Conservation (phyloP, 2,888 invertebrate genomes). For the Tanytarsus gracilentus region DNA sequence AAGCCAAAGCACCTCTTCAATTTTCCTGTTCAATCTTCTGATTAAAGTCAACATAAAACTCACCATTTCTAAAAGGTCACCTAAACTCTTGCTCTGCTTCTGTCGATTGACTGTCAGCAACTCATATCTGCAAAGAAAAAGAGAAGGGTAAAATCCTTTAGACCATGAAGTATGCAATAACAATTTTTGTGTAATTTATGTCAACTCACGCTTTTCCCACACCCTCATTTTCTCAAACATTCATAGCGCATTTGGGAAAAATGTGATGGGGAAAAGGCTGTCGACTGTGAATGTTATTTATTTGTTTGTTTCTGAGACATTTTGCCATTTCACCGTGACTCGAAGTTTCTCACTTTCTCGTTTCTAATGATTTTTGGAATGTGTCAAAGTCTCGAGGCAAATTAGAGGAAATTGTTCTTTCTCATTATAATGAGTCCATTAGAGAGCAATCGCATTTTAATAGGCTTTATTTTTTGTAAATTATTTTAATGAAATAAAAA, state of each 20-base stretch:
- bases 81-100: conserved; percentile 33
- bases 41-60: conserved; percentile 1
- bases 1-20: too few relatives aligned
- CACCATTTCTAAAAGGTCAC: conserved; percentile 33
- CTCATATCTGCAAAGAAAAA: conserved; percentile 33
- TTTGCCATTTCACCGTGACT: too few relatives aligned
- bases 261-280: background rate
- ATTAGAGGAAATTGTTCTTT: too few relatives aligned
- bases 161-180: background rate
- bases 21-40: too few relatives aligned
- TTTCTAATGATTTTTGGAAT: too few relatives aligned
- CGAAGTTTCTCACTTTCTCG: too few relatives aligned
- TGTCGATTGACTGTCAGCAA: conserved; percentile 31
- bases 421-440: too few relatives aligned
- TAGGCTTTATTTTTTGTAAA: too few relatives aligned
- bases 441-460: too few relatives aligned
- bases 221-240: background rate
- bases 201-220: background rate
- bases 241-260: background rate
- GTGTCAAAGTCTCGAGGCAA: too few relatives aligned
- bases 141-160: background rate
- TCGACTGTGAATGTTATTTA: conserved; percentile 2
- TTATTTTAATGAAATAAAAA: too few relatives aligned
- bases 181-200: background rate
- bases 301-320: conserved; percentile 9